Evolutionary conservation across 2,113 vertebrate species (phyloP), one percentile per base, ranked within the genome.

Genomic region (Podarcis raffonei): DNA sequence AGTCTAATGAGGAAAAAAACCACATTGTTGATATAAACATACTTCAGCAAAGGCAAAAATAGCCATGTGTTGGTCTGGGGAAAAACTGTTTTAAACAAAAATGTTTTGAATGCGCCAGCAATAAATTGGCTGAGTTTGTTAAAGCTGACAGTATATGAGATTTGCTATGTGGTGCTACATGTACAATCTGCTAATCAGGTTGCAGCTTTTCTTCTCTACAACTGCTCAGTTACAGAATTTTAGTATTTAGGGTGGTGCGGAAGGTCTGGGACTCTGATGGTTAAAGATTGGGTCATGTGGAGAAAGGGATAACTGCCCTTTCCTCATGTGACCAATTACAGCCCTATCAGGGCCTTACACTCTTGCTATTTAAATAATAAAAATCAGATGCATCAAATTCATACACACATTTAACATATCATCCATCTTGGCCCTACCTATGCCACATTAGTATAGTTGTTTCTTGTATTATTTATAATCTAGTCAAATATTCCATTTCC

Each of bases 401-500:
- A 68, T 68, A 25, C 66, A 68, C 8, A 25, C 20, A 9, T 68
- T 32, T 74, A 20, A 35, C 72, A 35, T 16, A 74, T 76, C 37
- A 25, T 76, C 35, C 75, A 3, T 37, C 5, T 62, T 68, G 25
- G 32, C 32, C 32, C 68, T 72, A 30, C 20, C 25, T 37, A 13
- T 82, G 59, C 59, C 74, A 18, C 12, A 12, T 37, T 35, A 25
- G 1, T 27, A 69, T 68, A 3, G 27, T 82, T 83, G 16, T 88
- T 83, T 48, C 37, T 74, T 82, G 65, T 75, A 39, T 27, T 20
- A 88, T 76, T 77, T 37, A 57, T 83, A 12, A 88, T 68, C 30
- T 12, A 77, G n/a, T 53, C 32, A 35, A 68, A 77, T 77, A 83
- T 83, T 88, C 59, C 18, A 23, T 90, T 90, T 93, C 89, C 78